These are phyloP conservation scores for Caenorhabditis tropicalis DNA, from an alignment of 1,140 invertebrate genomes.

Conservation along the genomic window DNA sequence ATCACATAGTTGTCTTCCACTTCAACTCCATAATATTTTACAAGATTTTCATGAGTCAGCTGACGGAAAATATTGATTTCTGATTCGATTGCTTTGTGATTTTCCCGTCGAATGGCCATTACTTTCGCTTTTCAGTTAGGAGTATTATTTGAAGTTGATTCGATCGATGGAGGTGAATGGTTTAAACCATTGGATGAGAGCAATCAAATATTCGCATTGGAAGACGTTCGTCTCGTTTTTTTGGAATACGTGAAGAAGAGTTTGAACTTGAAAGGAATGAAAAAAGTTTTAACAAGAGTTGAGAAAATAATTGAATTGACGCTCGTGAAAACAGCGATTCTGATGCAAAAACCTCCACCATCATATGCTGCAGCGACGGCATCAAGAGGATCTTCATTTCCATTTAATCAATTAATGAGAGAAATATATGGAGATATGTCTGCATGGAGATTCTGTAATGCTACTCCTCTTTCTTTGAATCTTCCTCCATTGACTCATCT, in stretches of 20 bases:
- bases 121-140: slow-evolving; percentile 47
- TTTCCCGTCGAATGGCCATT: background rate
- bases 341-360: slow-evolving; percentile 22
- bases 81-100: slow-evolving; percentile 52
- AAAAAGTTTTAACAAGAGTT: slow-evolving; percentile 44
- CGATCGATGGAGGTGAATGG: background rate
- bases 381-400: background rate
- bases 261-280: slow-evolving; percentile 49
- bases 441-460: slow-evolving; percentile 11
- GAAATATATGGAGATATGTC: slow-evolving; percentile 33
- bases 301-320: slow-evolving; percentile 31
- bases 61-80: slow-evolving; percentile 86
- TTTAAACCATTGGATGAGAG: slow-evolving; percentile 11
- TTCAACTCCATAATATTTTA: slow-evolving; percentile 89
- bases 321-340: slow-evolving; percentile 45
- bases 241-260: slow-evolving; percentile 47
- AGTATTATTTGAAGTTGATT: slow-evolving; percentile 39
- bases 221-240: slow-evolving; percentile 47
- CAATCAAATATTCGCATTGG: slow-evolving; percentile 12
- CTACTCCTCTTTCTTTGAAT: background rate
- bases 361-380: slow-evolving; percentile 44
- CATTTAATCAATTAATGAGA: slow-evolving; percentile 19
- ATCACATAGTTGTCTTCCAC: slow-evolving; percentile 77
- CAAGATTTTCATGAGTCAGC: slow-evolving; percentile 82
- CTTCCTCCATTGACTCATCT: slow-evolving; percentile 35